Evolutionary conservation across 2,888 invertebrate species (phyloP), one percentile per base, ranked within the genome.

Genomic region (Orchesellides sinensis): DNA sequence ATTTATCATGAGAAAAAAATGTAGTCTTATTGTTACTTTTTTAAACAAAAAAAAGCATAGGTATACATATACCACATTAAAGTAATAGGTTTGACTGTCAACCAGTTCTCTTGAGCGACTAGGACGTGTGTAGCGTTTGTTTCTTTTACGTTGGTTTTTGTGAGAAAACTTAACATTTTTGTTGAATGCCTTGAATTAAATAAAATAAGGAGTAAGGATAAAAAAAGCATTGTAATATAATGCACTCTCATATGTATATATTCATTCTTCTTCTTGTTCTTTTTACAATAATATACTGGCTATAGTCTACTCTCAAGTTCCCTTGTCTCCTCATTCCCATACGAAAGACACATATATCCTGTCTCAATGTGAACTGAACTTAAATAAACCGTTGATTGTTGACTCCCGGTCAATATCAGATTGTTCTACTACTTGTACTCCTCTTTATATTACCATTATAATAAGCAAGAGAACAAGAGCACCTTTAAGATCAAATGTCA

Each of bases 121-220:
- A 77, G 52, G 72, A 74, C 78, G 78, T 78, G n/a, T n/a, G n/a
- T n/a, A n/a, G n/a, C n/a, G n/a, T n/a, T n/a, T 52, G 52, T 56
- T 73, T 72, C 77, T 83, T 81, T 78, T 56, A 56, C 56, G 66
- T 66, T 40, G 2, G 12, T 68, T 59, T 83, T 83, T 83, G 83
- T 83, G 83, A 83, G 83, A 83, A 83, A 83, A 83, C 66, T 45
- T 72, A 78, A 66, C 77, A 83, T 78, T 83, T 83, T 83, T 83
- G 78, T 83, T 78, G 83, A 83, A 83, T 83, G 73, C 83, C 78
- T 83, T 78, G 83, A 83, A 83, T 83, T 83, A 77, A 81, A 72
- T 72, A 82, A 75, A 81, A 40, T 45, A 25, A 66, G 23, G 54
- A 73, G 59, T 32, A 32, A 54, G 23, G 54, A n/a, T n/a, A n/a